phyloP scores from a whole-genome alignment of 2,888 invertebrate genomes.

The Arctia plantaginis region DNA sequence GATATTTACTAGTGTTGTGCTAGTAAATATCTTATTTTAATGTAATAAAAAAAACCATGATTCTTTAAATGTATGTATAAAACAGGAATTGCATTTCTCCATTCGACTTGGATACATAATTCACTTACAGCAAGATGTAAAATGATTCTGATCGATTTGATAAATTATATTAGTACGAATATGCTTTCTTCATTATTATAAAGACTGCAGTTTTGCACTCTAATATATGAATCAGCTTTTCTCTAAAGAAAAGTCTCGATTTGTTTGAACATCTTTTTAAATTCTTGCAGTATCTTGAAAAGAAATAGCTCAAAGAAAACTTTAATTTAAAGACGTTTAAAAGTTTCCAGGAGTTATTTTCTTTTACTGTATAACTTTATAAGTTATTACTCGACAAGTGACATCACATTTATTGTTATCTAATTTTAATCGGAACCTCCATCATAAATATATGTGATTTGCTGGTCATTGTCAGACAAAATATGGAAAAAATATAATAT shows the following conservation, averaged over 20 bases:
- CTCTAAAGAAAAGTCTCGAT: neutral
- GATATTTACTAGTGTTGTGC: too few species aligned
- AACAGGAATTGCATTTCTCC: neutral
- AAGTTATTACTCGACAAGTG: neutral
- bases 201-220: neutral
- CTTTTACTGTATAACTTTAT: neutral
- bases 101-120: neutral
- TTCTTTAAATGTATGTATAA: too few species aligned
- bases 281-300: neutral
- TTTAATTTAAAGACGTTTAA: neutral
- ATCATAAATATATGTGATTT: neutral
- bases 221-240: slow-evolving; percentile 1
- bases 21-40: too few species aligned
- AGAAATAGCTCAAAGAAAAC: neutral
- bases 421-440: neutral
- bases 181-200: neutral
- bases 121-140: neutral
- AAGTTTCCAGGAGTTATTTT: neutral
- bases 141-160: neutral
- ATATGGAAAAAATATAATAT: too few species aligned
- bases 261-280: neutral
- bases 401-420: neutral
- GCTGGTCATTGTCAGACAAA: neutral
- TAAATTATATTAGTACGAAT: neutral
- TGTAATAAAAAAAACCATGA: too few species aligned